phyloP scores from a whole-genome alignment of 1,140 invertebrate genomes.

The Eupeodes corollae region DNA sequence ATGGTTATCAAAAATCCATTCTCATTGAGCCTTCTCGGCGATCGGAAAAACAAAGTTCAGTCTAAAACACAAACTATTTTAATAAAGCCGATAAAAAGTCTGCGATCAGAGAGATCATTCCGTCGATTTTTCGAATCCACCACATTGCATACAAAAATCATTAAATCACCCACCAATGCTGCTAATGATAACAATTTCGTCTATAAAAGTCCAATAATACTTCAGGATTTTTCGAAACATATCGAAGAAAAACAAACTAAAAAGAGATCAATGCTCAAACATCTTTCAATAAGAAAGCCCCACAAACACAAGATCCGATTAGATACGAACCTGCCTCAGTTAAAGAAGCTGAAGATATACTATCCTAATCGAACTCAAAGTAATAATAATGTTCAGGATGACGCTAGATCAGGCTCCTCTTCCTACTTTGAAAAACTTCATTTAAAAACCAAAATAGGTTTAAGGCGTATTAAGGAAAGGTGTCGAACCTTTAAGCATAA shows the following conservation, averaged over 20 bases:
- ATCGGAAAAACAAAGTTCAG: too few relatives aligned
- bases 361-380: conserved; percentile 34
- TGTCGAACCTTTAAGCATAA: conserved; percentile 31
- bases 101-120: conserved; percentile 11
- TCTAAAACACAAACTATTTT: too few relatives aligned
- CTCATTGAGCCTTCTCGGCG: too few relatives aligned
- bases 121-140: conserved; percentile 18
- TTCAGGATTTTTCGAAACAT: not conserved
- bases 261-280: conserved; percentile 21
- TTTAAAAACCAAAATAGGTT: conserved; percentile 27
- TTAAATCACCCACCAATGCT: too few relatives aligned
- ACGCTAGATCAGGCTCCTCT: conserved; percentile 17
- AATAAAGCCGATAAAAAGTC: not conserved
- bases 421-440: conserved; percentile 30
- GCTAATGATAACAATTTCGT: too few relatives aligned
- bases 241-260: not conserved
- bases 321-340: conserved; percentile 7
- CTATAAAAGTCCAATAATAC: too few relatives aligned
- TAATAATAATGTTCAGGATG: conserved; percentile 25
- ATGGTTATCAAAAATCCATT: too few relatives aligned
- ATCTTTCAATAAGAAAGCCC: conserved; percentile 22
- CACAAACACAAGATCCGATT: not conserved
- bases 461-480: conserved; percentile 32
- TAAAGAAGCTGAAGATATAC: conserved; percentile 31
- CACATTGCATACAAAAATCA: too few relatives aligned